A percentile compares a stretch with the other conserved stretches of the same genome.
phyloP scores from a whole-genome alignment of 2,113 vertebrate species.

The Candoia aspera region DNA sequence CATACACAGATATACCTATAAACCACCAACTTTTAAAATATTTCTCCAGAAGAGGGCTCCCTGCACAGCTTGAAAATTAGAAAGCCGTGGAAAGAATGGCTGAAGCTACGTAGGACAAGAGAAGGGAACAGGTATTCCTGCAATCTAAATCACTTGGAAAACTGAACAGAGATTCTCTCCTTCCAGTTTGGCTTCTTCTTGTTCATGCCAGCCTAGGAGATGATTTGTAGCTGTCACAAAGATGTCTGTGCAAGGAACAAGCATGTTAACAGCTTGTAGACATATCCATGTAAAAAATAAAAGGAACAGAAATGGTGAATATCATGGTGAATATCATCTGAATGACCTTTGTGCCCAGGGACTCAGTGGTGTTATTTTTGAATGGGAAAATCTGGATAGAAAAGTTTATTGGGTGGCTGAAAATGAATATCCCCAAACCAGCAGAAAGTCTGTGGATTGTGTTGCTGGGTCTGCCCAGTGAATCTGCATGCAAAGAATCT shows the following conservation, averaged over 20 bases:
- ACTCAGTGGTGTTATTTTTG: background rate
- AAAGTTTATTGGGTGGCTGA: background rate
- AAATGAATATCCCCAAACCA: background rate
- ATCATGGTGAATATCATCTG: background rate
- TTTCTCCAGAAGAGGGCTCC: conserved; percentile 85
- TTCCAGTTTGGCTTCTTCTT: background rate
- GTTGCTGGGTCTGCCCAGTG: background rate
- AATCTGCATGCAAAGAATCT: background rate
- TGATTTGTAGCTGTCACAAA: background rate
- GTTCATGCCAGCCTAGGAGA: background rate
- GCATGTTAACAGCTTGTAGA: background rate
- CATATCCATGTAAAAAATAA: no score
- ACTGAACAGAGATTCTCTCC: background rate
- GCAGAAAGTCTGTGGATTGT: background rate
- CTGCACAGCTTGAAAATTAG: conserved; percentile 70
- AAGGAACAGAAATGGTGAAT: background rate
- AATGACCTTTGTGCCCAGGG: background rate
- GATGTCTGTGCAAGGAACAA: background rate
- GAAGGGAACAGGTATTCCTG: background rate
- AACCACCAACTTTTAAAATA: conserved; percentile 38
- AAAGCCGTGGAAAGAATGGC: conserved; percentile 34
- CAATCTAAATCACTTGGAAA: background rate
- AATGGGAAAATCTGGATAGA: background rate
- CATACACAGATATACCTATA: background rate
- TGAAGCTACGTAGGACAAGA: conserved; percentile 31